Conservation (phyloP, 2,888 invertebrate genomes). For the Esperia sulphurella region DNA sequence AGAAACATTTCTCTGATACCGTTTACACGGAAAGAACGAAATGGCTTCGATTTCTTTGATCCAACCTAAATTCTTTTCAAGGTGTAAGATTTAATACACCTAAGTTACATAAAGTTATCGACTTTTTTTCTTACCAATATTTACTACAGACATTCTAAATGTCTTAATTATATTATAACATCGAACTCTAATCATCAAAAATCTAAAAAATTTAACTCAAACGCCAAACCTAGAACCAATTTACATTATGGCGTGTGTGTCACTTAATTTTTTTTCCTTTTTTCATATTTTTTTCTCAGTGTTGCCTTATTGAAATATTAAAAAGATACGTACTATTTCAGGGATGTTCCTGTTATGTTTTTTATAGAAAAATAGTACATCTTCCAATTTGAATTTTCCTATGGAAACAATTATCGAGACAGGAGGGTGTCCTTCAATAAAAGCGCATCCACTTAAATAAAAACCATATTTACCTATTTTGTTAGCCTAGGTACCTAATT, state of each 20-base stretch:
- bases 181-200: conserved; percentile 57
- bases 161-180: conserved; percentile 53
- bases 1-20: conserved; percentile 40
- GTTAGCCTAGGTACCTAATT: too few species aligned
- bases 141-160: conserved; percentile 69
- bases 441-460: too few species aligned
- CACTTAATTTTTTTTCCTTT: conserved; percentile 69
- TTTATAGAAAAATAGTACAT: too few species aligned
- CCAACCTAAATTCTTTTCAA: conserved; percentile 65
- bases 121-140: conserved; percentile 65
- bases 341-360: too few species aligned
- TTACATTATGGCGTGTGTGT: conserved; percentile 80
- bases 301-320: neutral
- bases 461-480: too few species aligned
- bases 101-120: conserved; percentile 24
- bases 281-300: conserved; percentile 49
- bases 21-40: conserved; percentile 57
- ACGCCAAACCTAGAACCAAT: conserved; percentile 76
- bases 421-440: too few species aligned
- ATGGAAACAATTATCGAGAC: too few species aligned
- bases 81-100: conserved; percentile 23
- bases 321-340: too few species aligned
- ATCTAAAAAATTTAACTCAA: conserved; percentile 63
- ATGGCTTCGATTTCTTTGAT: conserved; percentile 72
- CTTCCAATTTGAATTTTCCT: too few species aligned